Percentiles rank a stretch among this genome's conserved stretches.
Evolutionary conservation across 2,113 vertebrate species (phyloP).

Genomic region (Grus americana): DNA sequence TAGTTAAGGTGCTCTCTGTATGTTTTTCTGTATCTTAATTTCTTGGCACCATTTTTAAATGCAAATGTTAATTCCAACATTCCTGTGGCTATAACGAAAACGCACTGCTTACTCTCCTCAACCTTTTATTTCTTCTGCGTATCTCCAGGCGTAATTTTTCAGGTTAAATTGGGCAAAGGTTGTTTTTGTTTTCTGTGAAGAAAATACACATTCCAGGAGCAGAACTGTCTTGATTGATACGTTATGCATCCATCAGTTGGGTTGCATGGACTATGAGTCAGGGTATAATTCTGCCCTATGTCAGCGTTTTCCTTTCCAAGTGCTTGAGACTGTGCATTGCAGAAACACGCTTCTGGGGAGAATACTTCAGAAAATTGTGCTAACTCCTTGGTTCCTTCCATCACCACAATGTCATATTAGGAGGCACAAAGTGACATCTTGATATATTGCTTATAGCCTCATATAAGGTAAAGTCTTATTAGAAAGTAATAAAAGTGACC

Average conservation of each 20-base stretch:
- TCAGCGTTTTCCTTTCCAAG: constrained; percentile 44
- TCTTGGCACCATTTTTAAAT: neutral
- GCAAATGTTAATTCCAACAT: neutral
- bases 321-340: constrained; percentile 40
- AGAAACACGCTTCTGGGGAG: constrained; percentile 63
- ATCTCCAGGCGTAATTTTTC: neutral
- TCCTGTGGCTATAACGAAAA: neutral
- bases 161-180: constrained; percentile 4
- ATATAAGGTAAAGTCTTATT: constrained; percentile 73
- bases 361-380: constrained; percentile 68
- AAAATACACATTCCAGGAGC: constrained; percentile 43
- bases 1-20: neutral
- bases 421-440: constrained; percentile 72
- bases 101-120: neutral
- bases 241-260: constrained; percentile 56
- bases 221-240: constrained; percentile 58
- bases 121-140: neutral
- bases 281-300: constrained; percentile 60
- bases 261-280: constrained; percentile 62
- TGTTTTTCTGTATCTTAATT: neutral
- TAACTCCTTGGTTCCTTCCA: constrained; percentile 69
- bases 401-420: constrained; percentile 74
- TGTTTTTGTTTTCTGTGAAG: constrained; percentile 1
- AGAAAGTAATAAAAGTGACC: constrained; percentile 72
- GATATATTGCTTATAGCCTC: constrained; percentile 73